Evolutionary conservation across 2,797 vertebrate species (phyloP), one percentile per base, ranked within the genome.

Genomic region (Emydoidea blandingii): DNA sequence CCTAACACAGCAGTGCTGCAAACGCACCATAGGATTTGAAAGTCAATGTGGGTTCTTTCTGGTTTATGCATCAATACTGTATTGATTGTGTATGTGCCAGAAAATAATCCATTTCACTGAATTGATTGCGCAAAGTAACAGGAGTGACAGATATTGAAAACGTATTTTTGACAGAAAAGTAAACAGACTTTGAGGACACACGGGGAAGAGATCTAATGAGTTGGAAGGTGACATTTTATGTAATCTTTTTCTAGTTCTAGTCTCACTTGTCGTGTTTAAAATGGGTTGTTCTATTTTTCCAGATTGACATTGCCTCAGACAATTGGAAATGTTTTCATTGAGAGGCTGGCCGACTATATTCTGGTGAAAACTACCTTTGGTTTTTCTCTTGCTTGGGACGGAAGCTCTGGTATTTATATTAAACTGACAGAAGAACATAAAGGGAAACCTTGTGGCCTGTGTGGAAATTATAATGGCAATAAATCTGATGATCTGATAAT

Each of bases 301-400:
- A 99, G 99, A 93, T 97, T 99, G 95, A 98, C 89, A 44, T 98
- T 99, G 93, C 99, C 99, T 83, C 99, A 99, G 97, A 99, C 99
- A 25, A 92, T 99, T 89, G 99, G 99, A 91, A 98, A 99, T 79
- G 98, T 99, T 91, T 99, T 99, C 94, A 98, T 99, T 59, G 99
- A 99, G 97, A 99, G 99, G 85, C 97, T 99, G 95, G 99, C 99
- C 14, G 99, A 99, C 97, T 99, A 99, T 97, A 98, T 99, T 97
- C 98, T 99, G 81, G 99, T 99, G 97, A 99, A 99, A 98, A 99
- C 99, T 86, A 99, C 99, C 41, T 99, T 99, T 97, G 99, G 99
- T 88, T 99, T 99, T 98, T 99, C 99, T 62, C 96, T 99, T 98
- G 99, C 99, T 94, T 99, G 99, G 99, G 99, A 99, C 95, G 99